Base-by-base conservation (phyloP, 2,888 invertebrate genomes). In the Encarsia formosa region DNA sequence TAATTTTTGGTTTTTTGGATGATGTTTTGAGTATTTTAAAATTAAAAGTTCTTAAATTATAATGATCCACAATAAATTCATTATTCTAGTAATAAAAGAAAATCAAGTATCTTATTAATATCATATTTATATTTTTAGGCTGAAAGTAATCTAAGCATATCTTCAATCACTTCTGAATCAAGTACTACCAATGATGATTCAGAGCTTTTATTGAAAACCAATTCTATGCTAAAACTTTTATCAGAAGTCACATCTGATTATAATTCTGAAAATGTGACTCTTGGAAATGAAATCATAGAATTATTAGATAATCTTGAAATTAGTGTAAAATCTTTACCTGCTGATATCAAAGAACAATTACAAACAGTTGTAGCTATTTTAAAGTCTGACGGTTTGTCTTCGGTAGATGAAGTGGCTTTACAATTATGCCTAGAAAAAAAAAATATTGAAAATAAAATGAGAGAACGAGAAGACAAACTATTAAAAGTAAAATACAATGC, bases 181-280 rank as follows among this genome's bases (percentile, higher is more conserved):
- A 54, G 23, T 42, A 41, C 44, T 16, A 44, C 11, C 6, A 32
- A 40, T 5, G 50, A 54, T 31, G 54, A 57, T 48, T 15, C 42
- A 35, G 50, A 53, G 37, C 11, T 19, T 34, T 24, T 31, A 20
- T 20, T 19, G 37, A 56, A 56, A 45, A 11, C 38, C 11, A 53
- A 44, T 48, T 48, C 50, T 22, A 52, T 54, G 53, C 44, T 66
- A 4, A 57, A 61, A 24, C 18, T 56, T 8, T 47, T 73, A 3
- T 43, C 57, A 8, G 60, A 62, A 45, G 68, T 63, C 35, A 60
- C 67, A 8, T 54, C 61, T 26, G 69, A 69, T 48, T 65, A 65
- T 4, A 62, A 51, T 6, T 64, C 70, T 5, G 70, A 71, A 52
- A 65, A 66, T 49, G 41, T 51, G 15, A 58, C 59, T 11, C 60